These are phyloP conservation scores for Phlogophora meticulosa DNA, from an alignment of 2,888 invertebrate genomes.

Conservation along the genomic window DNA sequence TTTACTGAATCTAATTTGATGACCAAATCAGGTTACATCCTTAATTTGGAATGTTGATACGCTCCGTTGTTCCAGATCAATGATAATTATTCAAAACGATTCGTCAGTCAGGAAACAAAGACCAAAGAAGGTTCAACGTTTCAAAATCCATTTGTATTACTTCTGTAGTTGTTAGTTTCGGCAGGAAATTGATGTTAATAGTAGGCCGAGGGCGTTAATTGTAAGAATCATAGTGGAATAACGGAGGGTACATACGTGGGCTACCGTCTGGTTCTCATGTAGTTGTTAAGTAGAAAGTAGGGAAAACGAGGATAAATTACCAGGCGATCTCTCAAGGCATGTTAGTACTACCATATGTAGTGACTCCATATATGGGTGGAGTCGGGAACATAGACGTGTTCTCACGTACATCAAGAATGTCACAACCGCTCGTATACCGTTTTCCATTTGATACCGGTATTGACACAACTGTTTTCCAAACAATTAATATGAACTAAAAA, in stretches of 20 bases:
- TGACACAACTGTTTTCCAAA: conserved; percentile 59
- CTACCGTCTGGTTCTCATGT: conserved; percentile 56
- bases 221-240: conserved; percentile 38
- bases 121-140: conserved; percentile 65
- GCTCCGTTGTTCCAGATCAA: conserved; percentile 67
- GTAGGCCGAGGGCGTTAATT: conserved; percentile 40
- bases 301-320: conserved; percentile 77
- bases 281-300: conserved; percentile 77
- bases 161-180: conserved; percentile 35
- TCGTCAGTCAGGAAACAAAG: conserved; percentile 69
- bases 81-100: conserved; percentile 77
- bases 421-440: conserved; percentile 64
- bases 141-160: conserved; percentile 60
- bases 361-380: conserved; percentile 77
- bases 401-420: conserved; percentile 79
- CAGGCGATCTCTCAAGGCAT: conserved; percentile 63
- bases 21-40: conserved; percentile 50
- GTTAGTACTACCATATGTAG: conserved; percentile 77
- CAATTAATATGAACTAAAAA: conserved; percentile 23
- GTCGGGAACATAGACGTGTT: conserved; percentile 75
- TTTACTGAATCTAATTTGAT: conserved; percentile 35
- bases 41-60: conserved; percentile 56
- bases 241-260: conserved; percentile 22
- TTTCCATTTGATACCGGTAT: conserved; percentile 68
- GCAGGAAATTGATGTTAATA: conserved; percentile 38